phyloP scores from a whole-genome alignment of 2,113 vertebrate species.

The Prolemur simus region DNA sequence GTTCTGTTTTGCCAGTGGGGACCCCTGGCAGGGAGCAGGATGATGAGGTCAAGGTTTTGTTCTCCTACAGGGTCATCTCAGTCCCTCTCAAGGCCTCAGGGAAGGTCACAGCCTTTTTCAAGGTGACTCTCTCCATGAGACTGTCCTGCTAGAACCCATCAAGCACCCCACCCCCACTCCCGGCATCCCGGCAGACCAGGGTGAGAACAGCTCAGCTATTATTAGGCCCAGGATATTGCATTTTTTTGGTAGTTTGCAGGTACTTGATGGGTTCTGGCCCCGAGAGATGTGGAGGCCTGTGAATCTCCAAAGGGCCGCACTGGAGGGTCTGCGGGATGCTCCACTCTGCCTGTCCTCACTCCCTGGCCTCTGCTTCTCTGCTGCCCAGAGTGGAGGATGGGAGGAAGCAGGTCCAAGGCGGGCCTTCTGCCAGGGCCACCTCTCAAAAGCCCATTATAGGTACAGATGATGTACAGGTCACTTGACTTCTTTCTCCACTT shows the following conservation, averaged over 20 bases:
- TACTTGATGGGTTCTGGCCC: no score
- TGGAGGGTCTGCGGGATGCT: background rate
- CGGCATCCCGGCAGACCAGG: background rate
- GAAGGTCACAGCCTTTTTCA: background rate
- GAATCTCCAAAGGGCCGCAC: rapidly evolving
- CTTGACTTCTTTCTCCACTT: background rate
- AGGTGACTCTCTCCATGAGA: background rate
- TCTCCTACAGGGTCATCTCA: background rate
- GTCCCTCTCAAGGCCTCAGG: background rate
- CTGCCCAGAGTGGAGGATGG: background rate
- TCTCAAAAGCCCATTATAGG: no score
- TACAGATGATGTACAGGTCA: background rate
- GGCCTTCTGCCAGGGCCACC: background rate
- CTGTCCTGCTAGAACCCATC: background rate
- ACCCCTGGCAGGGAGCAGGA: background rate
- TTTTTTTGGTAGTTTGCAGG: background rate
- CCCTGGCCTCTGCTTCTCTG: background rate
- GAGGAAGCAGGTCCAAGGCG: background rate
- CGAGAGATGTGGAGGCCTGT: background rate
- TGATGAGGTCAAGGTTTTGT: background rate
- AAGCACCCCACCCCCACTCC: background rate
- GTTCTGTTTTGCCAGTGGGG: background rate
- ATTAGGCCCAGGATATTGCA: background rate
- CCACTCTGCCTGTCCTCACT: background rate
- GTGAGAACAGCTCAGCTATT: background rate